phyloP scores from a whole-genome alignment of 2,113 vertebrate species.

The Pagrus major region DNA sequence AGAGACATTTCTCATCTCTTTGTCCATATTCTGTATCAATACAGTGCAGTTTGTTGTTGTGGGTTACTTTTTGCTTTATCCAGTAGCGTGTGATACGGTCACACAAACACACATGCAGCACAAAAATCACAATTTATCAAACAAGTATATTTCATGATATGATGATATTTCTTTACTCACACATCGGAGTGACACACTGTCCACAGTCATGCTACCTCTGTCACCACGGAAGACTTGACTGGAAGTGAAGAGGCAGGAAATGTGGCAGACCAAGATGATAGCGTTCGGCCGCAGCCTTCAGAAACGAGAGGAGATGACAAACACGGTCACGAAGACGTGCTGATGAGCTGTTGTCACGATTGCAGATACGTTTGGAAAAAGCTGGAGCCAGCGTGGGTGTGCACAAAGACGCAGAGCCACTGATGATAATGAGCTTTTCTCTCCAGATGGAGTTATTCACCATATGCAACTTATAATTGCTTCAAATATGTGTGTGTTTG shows the following conservation, averaged over 20 bases:
- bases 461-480: constrained; percentile 7
- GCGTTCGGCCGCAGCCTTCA: background rate
- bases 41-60: background rate
- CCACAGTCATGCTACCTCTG: background rate
- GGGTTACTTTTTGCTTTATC: background rate
- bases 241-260: background rate
- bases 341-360: background rate
- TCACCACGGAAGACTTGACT: background rate
- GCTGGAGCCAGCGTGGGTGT: background rate
- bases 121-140: background rate
- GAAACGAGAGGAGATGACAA: constrained; percentile 18
- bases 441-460: constrained; percentile 51
- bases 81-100: background rate
- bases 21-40: background rate
- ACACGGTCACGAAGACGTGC: background rate
- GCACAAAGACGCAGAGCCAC: background rate
- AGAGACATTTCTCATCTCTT: background rate
- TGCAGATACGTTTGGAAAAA: background rate
- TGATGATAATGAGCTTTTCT: constrained; percentile 31
- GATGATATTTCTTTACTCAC: no score
- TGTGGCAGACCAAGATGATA: constrained; percentile 6
- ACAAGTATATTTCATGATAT: background rate
- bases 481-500: constrained; percentile 11
- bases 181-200: background rate
- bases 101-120: background rate